Percentiles rank a stretch among this genome's conserved stretches.
Conservation (phyloP, 2,888 invertebrate genomes). For the Mamestra brassicae region DNA sequence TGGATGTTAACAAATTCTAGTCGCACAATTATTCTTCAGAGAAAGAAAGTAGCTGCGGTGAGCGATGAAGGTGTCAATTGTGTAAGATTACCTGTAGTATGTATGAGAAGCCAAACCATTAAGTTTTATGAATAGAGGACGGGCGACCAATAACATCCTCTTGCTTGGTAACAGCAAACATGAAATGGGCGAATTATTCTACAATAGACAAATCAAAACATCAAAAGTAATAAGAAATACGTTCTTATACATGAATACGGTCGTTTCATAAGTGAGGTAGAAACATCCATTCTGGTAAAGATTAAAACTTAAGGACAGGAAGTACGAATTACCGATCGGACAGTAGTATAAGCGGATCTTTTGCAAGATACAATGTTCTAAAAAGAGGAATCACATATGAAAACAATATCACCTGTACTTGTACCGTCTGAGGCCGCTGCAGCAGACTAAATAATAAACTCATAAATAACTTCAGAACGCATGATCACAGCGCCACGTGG, state of each 20-base stretch:
- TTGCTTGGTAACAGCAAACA: constrained; percentile 3
- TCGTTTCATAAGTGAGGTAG: neutral
- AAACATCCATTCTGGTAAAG: neutral
- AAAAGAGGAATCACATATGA: neutral
- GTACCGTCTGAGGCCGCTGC: constrained; percentile 18
- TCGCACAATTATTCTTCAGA: constrained; percentile 59
- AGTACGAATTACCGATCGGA: neutral
- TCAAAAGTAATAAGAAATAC: no score
- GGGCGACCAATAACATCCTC: neutral
- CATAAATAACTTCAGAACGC: constrained; percentile 44
- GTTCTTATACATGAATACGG: no score
- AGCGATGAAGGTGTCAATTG: constrained; percentile 53
- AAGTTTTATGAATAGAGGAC: constrained; percentile 18
- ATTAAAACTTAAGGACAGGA: neutral
- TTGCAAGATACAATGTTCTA: neutral
- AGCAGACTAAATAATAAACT: constrained; percentile 58
- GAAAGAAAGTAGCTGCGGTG: constrained; percentile 61
- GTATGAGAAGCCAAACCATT: constrained; percentile 14
- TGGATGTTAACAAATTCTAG: constrained; percentile 69
- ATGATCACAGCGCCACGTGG: constrained; percentile 41
- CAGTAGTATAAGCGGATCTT: neutral
- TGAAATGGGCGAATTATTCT: constrained; percentile 7
- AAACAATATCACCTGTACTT: constrained; percentile 18
- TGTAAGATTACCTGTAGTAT: constrained; percentile 38
- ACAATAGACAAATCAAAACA: neutral